phyloP scores from a whole-genome alignment of 2,888 invertebrate genomes.

The Homarus gammarus region DNA sequence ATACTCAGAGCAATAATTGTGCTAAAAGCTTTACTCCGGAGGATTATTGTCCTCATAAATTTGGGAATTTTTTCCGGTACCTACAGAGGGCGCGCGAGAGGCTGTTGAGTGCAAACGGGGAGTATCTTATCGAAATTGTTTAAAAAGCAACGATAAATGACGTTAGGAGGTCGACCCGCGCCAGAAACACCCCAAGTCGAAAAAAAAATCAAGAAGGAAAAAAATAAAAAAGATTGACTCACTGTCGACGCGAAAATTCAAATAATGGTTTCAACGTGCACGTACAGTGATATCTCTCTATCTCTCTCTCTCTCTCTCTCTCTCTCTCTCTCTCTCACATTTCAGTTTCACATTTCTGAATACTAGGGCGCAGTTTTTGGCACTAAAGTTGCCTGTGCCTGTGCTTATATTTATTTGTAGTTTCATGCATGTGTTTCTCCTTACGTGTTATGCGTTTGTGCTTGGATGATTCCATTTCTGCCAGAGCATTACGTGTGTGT shows the following conservation, averaged over 20 bases:
- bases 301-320: background rate
- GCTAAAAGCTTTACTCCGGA: constrained; percentile 59
- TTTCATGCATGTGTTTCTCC: background rate
- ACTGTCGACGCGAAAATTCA: constrained; percentile 25
- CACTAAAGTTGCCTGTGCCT: background rate
- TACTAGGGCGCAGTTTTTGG: background rate
- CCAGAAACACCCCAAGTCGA: constrained; percentile 12
- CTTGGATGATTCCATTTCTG: background rate
- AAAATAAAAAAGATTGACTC: constrained; percentile 43
- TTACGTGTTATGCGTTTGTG: background rate
- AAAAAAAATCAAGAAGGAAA: no score
- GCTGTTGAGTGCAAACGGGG: constrained; percentile 56
- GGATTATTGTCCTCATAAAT: constrained; percentile 65
- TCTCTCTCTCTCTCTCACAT: constrained; percentile 12
- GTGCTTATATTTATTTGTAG: background rate
- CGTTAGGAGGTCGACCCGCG: constrained; percentile 46
- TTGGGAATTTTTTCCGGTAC: constrained; percentile 43
- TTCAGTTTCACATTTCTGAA: background rate
- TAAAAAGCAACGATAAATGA: constrained; percentile 40
- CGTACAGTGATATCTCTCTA: constrained; percentile 22
- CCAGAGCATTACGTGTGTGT: background rate
- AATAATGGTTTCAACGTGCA: constrained; percentile 40
- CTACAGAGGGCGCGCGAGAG: constrained; percentile 51
- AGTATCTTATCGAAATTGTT: constrained; percentile 58
- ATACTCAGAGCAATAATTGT: constrained; percentile 65